Percentiles rank a stretch among this genome's conserved stretches.
Evolutionary conservation across 2,888 invertebrate genomes (phyloP).

Genomic region (Ryuthela nishihirai): DNA sequence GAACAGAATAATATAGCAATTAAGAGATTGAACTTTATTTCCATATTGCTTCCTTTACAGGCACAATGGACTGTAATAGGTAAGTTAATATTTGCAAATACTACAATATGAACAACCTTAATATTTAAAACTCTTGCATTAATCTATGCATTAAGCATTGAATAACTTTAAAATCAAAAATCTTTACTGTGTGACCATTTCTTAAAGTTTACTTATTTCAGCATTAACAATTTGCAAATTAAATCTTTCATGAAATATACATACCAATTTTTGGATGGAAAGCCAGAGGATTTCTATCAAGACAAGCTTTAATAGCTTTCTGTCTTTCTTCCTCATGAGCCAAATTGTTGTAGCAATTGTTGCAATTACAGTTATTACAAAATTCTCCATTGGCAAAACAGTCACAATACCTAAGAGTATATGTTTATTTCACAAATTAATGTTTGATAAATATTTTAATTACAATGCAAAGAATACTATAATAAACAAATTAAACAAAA

Average conservation of each 20-base stretch:
- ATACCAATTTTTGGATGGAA: conserved; percentile 98
- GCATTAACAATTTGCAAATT: too few species aligned
- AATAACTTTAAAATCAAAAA: too few species aligned
- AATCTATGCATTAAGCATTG: too few species aligned
- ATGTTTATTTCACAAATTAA: conserved; percentile 4
- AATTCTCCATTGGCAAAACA: conserved; percentile 99
- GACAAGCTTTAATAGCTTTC: conserved; percentile 82
- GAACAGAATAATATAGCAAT: too few species aligned
- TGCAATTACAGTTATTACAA: conserved; percentile 95
- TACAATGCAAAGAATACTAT: background rate
- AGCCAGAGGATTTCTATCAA: conserved; percentile 95
- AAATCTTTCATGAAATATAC: conserved; percentile 34
- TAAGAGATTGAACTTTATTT: too few species aligned
- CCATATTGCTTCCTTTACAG: too few species aligned
- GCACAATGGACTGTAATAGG: too few species aligned
- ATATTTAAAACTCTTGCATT: too few species aligned
- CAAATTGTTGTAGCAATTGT: conserved; percentile 93
- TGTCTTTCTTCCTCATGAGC: conserved; percentile 92
- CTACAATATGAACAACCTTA: too few species aligned
- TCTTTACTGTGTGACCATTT: too few species aligned
- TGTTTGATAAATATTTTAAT: background rate
- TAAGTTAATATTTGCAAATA: too few species aligned
- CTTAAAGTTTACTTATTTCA: too few species aligned
- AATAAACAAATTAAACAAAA: background rate
- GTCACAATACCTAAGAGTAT: conserved; percentile 73